Base-by-base conservation (phyloP, 2,797 vertebrate species). In the Amblyopsis hoosieri region DNA sequence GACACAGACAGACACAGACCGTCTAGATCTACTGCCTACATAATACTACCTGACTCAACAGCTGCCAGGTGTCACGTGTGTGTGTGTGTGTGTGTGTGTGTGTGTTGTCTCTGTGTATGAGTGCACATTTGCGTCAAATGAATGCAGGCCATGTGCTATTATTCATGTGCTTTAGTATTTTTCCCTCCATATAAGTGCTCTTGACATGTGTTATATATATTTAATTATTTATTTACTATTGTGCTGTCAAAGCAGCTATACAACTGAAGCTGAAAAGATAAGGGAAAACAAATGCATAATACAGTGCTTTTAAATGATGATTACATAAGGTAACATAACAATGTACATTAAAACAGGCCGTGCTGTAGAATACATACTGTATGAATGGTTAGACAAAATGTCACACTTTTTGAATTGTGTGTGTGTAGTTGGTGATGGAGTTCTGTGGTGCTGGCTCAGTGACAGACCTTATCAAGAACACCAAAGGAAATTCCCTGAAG, bases 391-490 rank as follows among this genome's bases (percentile, higher is more conserved):
- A 42, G 37, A 42, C 37, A 9, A 9, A 42, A 42, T 2, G 7
- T 42, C 37, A 42, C 37, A 42, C 37, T 8, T 37, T 37, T 7
- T 37, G 5, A 37, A 37, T 37, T 47, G 23, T 57, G 54, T 73
- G 61, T 64, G 12, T 69, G 14, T 12, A 98, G 96, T 87, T 98
- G 92, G 96, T 98, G 85, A 98, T 99, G 97, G 97, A 98, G 88
- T 98, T 97, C 86, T 99, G 97, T 52, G 95, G 96, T 0, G 97
- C 96, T 1, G 97, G 97, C 67, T 99, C 97, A 0, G 95, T 99
- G 82, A 96, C 96, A 0, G 96, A 98, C 86, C 81, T 99, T 87
- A 96, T 98, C 91, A 96, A 97, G 87, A 98, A 97, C 91, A 97
- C 95, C 0, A 97, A 97, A 85, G 95, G 95, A 17, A 98, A 97